A percentile compares a stretch with the other conserved stretches of the same genome.
Conservation (phyloP, 2,113 vertebrate species). For the Diadophis punctatus region DNA sequence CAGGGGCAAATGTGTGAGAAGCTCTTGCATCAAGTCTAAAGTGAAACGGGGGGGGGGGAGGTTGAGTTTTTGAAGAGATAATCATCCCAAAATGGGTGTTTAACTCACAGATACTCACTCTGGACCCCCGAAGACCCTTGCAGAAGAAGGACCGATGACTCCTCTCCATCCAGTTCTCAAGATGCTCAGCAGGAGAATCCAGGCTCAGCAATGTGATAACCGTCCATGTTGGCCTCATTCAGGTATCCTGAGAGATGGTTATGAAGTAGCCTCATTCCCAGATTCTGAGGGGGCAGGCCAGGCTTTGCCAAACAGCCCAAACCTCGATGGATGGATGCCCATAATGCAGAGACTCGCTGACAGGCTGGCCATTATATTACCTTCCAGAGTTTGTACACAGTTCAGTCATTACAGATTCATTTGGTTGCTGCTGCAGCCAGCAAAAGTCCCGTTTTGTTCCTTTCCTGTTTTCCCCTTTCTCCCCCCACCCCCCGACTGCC, state of each 20-base stretch:
- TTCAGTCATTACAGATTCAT: conserved; percentile 63
- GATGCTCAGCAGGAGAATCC: neutral
- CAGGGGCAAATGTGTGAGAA: neutral
- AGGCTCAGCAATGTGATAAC: neutral
- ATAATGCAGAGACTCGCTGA: neutral
- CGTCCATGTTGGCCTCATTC: neutral
- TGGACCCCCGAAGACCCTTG: neutral
- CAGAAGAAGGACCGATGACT: neutral
- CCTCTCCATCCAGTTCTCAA: neutral
- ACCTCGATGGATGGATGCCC: neutral
- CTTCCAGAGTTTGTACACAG: conserved; percentile 62
- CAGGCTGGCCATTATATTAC: conserved; percentile 47
- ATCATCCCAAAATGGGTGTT: neutral
- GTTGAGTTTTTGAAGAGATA: neutral
- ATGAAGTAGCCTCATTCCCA: neutral
- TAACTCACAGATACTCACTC: neutral
- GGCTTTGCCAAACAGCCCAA: neutral
- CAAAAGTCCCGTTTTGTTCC: conserved; percentile 62
- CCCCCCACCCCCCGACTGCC: neutral
- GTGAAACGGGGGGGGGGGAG: neutral
- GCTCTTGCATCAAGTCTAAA: neutral
- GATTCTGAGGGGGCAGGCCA: neutral
- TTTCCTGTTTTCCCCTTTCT: conserved; percentile 26
- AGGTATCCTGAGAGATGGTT: neutral
- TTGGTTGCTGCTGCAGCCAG: conserved; percentile 61